phyloP scores from a whole-genome alignment of 2,113 vertebrate genomes.

The Gopherus evgoodei region DNA sequence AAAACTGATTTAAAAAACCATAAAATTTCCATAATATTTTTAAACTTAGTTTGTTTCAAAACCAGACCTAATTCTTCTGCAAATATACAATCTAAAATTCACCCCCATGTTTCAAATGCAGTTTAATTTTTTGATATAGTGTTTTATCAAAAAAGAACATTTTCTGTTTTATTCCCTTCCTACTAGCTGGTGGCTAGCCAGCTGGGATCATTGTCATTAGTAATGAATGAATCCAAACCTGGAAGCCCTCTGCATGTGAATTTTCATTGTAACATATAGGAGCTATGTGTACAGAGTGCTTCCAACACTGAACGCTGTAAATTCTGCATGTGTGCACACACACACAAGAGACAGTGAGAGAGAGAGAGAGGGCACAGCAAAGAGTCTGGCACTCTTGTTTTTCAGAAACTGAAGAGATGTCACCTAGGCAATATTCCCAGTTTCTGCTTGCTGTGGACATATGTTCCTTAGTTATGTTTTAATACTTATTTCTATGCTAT shows the following conservation, averaged over 20 bases:
- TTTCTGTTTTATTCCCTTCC: not conserved
- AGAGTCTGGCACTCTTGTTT: not conserved
- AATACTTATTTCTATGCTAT: not conserved
- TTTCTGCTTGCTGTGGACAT: not conserved
- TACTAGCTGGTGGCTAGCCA: not conserved
- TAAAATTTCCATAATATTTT: too few species aligned
- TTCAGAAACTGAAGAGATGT: not conserved
- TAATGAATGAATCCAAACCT: not conserved
- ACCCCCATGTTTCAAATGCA: too few species aligned
- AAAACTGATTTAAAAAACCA: not conserved
- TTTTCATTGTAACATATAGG: not conserved
- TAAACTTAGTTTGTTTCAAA: too few species aligned
- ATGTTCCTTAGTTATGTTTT: not conserved
- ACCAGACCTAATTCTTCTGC: too few species aligned
- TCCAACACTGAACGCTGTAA: not conserved
- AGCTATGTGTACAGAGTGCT: not conserved
- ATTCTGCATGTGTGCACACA: not conserved
- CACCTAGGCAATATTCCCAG: not conserved
- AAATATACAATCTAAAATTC: too few species aligned
- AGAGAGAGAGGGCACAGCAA: not conserved
- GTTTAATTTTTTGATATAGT: not conserved
- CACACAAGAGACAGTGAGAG: not conserved
- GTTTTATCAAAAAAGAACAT: not conserved
- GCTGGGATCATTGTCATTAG: not conserved
- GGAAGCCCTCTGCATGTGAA: too few species aligned